These are phyloP conservation scores for Limanda limanda DNA, from an alignment of 2,113 vertebrate species.

Conservation along the genomic window DNA sequence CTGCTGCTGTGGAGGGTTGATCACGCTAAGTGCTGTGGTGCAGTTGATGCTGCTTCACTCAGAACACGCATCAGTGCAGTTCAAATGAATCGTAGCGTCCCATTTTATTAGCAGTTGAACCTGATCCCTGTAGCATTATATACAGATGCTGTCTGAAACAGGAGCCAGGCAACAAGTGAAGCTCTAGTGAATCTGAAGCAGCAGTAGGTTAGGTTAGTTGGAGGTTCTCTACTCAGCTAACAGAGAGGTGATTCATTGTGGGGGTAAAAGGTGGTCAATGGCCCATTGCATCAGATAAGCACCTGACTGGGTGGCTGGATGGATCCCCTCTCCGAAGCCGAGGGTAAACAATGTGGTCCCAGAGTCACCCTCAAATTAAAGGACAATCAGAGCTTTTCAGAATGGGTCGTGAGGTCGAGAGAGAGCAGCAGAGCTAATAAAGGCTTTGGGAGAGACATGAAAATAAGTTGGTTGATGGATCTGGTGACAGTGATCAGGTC, in stretches of 20 bases:
- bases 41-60: not conserved
- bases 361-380: constrained; percentile 66
- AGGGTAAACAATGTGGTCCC: constrained; percentile 73
- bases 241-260: constrained; percentile 73
- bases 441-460: constrained; percentile 57
- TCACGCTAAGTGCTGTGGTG: constrained; percentile 13
- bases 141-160: constrained; percentile 31
- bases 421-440: constrained; percentile 53
- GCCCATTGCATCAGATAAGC: constrained; percentile 81
- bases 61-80: constrained; percentile 27
- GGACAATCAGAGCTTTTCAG: constrained; percentile 76
- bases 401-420: constrained; percentile 49
- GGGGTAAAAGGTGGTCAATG: constrained; percentile 79
- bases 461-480: constrained; percentile 71
- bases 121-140: constrained; percentile 29
- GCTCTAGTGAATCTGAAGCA: constrained; percentile 56
- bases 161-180: constrained; percentile 21
- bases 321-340: constrained; percentile 54
- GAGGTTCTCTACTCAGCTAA: constrained; percentile 60
- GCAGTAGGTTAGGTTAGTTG: constrained; percentile 61
- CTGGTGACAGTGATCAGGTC: constrained; percentile 18
- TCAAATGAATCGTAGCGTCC: constrained; percentile 42
- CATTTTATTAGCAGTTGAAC: constrained; percentile 38
- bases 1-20: constrained; percentile 6
- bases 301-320: constrained; percentile 69